Percentiles rank a stretch among this genome's conserved stretches.
These are phyloP conservation scores for Polydrusus cervinus DNA, from an alignment of 2,888 invertebrate genomes.

Conservation along the genomic window DNA sequence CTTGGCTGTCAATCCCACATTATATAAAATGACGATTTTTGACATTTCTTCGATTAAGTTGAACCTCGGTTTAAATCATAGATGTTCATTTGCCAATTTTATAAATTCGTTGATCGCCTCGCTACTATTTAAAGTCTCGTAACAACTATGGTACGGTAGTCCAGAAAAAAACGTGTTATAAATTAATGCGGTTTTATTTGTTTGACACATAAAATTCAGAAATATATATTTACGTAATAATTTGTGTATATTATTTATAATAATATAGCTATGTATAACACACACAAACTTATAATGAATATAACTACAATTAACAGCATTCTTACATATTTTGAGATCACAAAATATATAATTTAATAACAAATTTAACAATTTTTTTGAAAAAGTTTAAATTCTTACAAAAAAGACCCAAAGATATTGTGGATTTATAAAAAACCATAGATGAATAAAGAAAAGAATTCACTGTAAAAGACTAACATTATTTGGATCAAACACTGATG, in stretches of 20 bases:
- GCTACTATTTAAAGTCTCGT: no score
- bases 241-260: conserved; percentile 67
- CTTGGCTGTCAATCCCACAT: no score
- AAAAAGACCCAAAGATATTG: conserved; percentile 50
- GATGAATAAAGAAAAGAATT: not conserved
- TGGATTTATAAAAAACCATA: not conserved
- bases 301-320: conserved; percentile 68
- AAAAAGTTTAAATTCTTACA: conserved; percentile 53
- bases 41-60: no score
- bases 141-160: not conserved
- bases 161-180: conserved; percentile 60
- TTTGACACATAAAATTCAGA: conserved; percentile 72
- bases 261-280: conserved; percentile 68
- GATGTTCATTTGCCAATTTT: no score
- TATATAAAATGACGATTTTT: no score
- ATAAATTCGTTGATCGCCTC: no score
- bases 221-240: conserved; percentile 70
- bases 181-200: conserved; percentile 70
- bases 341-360: conserved; percentile 71
- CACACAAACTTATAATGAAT: conserved; percentile 67
- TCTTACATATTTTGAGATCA: conserved; percentile 72
- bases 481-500: not conserved
- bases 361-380: conserved; percentile 69
- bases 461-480: not conserved
- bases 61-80: no score